These are phyloP conservation scores for Chymomyza fuscimana DNA, from an alignment of 2,888 invertebrate species.

Conservation along the genomic window DNA sequence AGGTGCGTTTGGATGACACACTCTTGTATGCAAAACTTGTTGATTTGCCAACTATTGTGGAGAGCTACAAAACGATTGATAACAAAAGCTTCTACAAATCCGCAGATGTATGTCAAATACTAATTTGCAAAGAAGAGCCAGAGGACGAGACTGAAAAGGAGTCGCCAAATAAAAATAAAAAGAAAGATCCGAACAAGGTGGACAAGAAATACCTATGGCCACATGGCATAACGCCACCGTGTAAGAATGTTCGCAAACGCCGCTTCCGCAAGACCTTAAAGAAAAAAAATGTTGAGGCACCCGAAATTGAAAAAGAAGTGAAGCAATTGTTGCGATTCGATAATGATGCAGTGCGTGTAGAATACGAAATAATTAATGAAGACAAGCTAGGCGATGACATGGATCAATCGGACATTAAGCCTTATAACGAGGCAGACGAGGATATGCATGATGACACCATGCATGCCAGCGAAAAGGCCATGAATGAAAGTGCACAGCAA, in stretches of 20 bases:
- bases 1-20: conserved; percentile 93
- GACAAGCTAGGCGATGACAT: conserved; percentile 81
- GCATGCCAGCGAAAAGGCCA: conserved; percentile 60
- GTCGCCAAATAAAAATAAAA: conserved; percentile 88
- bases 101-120: conserved; percentile 95
- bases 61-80: conserved; percentile 97
- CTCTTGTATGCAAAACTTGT: conserved; percentile 92
- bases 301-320: conserved; percentile 99
- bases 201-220: conserved; percentile 97
- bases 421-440: conserved; percentile 71
- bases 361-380: conserved; percentile 94
- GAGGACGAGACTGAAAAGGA: conserved; percentile 87
- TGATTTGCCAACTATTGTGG: conserved; percentile 94
- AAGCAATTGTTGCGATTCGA: conserved; percentile 94
- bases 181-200: conserved; percentile 88
- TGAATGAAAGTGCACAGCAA: conserved; percentile 67
- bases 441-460: conserved; percentile 73
- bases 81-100: conserved; percentile 98
- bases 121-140: conserved; percentile 94
- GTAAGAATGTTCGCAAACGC: conserved; percentile 95
- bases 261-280: conserved; percentile 96
- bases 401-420: conserved; percentile 65
- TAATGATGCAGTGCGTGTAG: conserved; percentile 93
- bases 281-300: conserved; percentile 98
- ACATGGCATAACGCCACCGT: conserved; percentile 96